These are phyloP conservation scores for Aspiorhynchus laticeps DNA, from an alignment of 2,113 vertebrate genomes.

Conservation along the genomic window DNA sequence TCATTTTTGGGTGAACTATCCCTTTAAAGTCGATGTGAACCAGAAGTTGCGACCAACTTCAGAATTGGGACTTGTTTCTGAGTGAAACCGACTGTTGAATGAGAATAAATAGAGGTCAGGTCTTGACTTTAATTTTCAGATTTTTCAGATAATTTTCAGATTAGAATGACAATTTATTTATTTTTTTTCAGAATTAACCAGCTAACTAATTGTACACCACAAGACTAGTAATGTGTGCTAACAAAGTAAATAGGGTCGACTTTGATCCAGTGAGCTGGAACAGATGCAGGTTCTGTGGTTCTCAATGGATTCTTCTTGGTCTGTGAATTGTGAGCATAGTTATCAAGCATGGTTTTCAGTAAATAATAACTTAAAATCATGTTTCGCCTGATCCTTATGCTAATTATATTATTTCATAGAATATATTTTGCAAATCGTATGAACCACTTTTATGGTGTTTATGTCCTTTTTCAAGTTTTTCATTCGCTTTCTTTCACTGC, in stretches of 20 bases:
- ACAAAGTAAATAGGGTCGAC: background rate
- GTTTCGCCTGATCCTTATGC: background rate
- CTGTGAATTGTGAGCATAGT: background rate
- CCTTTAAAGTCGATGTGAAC: too few relatives aligned
- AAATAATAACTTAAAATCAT: background rate
- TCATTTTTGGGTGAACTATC: too few relatives aligned
- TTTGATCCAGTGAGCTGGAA: slow-evolving; percentile 65
- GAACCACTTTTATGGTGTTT: background rate
- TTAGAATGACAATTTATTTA: background rate
- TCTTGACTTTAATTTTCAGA: background rate
- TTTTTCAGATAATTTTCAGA: too few relatives aligned
- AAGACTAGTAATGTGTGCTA: background rate
- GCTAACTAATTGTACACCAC: background rate
- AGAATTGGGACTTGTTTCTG: too few relatives aligned
- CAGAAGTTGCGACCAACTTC: too few relatives aligned
- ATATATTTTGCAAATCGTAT: background rate
- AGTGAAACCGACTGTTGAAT: too few relatives aligned
- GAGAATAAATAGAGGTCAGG: too few relatives aligned
- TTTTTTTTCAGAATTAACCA: background rate
- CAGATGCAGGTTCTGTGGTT: slow-evolving; percentile 70
- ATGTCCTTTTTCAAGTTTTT: background rate
- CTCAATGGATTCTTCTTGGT: background rate
- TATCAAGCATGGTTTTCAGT: too few relatives aligned
- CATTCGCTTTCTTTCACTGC: background rate
- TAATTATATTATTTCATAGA: background rate